Conservation (phyloP, 2,113 vertebrate genomes). For the Odobenus rosmarus region DNA sequence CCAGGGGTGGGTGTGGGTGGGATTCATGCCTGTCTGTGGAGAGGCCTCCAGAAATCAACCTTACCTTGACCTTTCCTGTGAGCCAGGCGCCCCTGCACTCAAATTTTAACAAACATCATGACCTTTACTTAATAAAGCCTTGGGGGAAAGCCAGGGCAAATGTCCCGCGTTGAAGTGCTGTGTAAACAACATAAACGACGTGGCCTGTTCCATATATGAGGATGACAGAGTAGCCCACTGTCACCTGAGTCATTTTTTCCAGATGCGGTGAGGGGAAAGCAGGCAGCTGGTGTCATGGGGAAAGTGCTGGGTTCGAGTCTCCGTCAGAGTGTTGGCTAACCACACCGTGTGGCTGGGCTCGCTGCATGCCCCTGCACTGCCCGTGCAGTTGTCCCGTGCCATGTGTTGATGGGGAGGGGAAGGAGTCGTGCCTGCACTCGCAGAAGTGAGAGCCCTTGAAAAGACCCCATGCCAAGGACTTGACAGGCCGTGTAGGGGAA, state of each 20-base stretch:
- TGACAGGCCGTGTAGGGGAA: background rate
- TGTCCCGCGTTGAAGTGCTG: constrained; percentile 60
- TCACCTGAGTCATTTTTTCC: constrained; percentile 66
- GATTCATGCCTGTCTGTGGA: background rate
- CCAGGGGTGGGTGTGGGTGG: background rate
- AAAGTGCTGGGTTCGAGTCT: constrained; percentile 18
- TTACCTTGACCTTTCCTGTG: constrained; percentile 39
- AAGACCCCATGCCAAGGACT: background rate
- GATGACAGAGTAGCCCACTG: background rate
- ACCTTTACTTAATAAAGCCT: constrained; percentile 60
- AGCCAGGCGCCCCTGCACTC: background rate
- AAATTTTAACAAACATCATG: constrained; percentile 19
- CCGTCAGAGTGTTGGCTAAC: background rate
- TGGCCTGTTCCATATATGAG: background rate
- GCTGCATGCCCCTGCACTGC: fast-evolving
- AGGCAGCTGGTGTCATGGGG: background rate
- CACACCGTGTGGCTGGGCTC: background rate
- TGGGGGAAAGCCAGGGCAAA: constrained; percentile 49
- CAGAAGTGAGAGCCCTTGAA: background rate
- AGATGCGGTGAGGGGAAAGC: background rate
- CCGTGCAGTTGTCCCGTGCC: background rate
- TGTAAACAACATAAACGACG: background rate
- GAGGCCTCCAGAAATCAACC: background rate
- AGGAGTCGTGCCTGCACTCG: fast-evolving
- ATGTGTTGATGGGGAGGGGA: background rate